Percentiles rank a stretch among this genome's conserved stretches.
Evolutionary conservation across 2,888 invertebrate genomes (phyloP).

Genomic region (Morpho achilles): DNA sequence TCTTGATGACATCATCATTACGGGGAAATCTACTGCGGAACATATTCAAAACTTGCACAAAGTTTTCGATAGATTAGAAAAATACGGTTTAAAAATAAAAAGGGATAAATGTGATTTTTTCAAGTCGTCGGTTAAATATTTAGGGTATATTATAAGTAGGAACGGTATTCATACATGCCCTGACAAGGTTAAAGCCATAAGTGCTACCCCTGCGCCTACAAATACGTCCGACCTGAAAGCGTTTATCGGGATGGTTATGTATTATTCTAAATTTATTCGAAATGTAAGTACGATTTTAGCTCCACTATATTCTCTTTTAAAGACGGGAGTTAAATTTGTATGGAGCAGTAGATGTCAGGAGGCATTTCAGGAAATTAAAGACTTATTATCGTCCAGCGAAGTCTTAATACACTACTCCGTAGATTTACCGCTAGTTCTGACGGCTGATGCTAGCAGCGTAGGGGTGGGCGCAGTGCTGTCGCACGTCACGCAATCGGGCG

Average conservation of each 20-base stretch:
- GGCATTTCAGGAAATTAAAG: neutral
- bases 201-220: constrained; percentile 10
- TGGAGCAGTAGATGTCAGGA: too few relatives aligned
- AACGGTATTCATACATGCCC: constrained; percentile 19
- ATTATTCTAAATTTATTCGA: constrained; percentile 42
- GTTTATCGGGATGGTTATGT: constrained; percentile 34
- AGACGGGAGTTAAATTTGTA: neutral
- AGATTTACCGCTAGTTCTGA: constrained; percentile 15
- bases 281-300: constrained; percentile 13
- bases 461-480: constrained; percentile 13
- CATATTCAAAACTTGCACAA: constrained; percentile 18
- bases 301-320: constrained; percentile 10
- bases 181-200: constrained; percentile 18
- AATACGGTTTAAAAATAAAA: constrained; percentile 8
- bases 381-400: constrained; percentile 6
- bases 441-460: constrained; percentile 15
- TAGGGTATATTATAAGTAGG: neutral
- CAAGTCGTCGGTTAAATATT: too few relatives aligned
- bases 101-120: constrained; percentile 4
- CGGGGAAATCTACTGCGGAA: neutral
- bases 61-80: constrained; percentile 14
- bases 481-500: neutral
- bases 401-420: constrained; percentile 13
- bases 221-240: constrained; percentile 7
- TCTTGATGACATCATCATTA: constrained; percentile 21